Percentiles rank a stretch among this genome's conserved stretches.
phyloP scores from a whole-genome alignment of 1,140 invertebrate genomes.

The Drosophila hydei region DNA sequence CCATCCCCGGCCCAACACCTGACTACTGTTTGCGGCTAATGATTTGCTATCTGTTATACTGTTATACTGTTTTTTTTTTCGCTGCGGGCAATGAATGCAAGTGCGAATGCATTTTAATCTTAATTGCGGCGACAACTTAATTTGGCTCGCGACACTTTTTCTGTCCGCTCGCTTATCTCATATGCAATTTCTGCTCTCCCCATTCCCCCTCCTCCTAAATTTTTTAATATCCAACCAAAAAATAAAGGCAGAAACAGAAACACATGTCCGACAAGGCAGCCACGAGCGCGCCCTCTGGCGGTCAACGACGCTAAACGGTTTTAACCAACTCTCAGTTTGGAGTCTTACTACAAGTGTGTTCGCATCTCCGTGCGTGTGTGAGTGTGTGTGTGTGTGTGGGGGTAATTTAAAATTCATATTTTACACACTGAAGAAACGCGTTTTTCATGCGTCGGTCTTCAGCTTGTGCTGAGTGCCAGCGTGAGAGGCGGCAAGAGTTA shows the following conservation, averaged over 20 bases:
- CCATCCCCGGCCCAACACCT: constrained; percentile 5
- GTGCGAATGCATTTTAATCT: constrained; percentile 12
- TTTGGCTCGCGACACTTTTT: constrained; percentile 26
- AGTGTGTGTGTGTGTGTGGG: constrained; percentile 19
- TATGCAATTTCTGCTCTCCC: constrained; percentile 7
- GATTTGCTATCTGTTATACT: constrained; percentile 37
- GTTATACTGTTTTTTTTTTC: background rate
- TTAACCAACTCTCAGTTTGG: constrained; percentile 1
- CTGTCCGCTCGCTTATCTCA: constrained; percentile 9
- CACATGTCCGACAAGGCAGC: constrained; percentile 23
- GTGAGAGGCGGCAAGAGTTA: constrained; percentile 59
- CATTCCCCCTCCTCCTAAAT: background rate
- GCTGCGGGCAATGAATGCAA: constrained; percentile 40
- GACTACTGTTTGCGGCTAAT: constrained; percentile 60
- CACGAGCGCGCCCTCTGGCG: constrained; percentile 47
- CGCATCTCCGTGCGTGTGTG: constrained; percentile 9
- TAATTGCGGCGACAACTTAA: constrained; percentile 61
- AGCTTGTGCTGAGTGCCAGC: constrained; percentile 68
- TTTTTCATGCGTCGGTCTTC: constrained; percentile 26
- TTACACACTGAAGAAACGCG: constrained; percentile 64
- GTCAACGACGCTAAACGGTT: constrained; percentile 38
- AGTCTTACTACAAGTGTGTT: background rate
- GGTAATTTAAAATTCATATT: constrained; percentile 79
- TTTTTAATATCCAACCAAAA: constrained; percentile 4
- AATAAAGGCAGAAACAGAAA: constrained; percentile 3